Evolutionary conservation across 2,888 invertebrate species (phyloP), one percentile per base, ranked within the genome.

Genomic region (Lycophotia porphyrea): DNA sequence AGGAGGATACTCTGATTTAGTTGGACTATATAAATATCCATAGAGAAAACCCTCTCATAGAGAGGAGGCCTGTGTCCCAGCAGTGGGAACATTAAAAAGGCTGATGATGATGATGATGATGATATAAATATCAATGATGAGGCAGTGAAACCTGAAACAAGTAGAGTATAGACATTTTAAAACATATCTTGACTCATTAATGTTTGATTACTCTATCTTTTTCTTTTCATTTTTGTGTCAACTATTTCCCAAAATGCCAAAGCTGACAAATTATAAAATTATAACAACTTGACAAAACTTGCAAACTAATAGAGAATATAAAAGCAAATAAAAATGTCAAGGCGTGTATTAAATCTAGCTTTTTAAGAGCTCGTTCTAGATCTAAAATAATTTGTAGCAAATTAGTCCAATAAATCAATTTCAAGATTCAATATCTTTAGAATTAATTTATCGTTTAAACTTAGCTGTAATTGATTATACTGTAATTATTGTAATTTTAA

Each of bases 371-470:
- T 52, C 67, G 63, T 71, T 71, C 68, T 73, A 63, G 65, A 49
- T 63, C 34, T 64, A 55, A 36, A 68, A 78, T 74, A 75, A 76
- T 84, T 78, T 72, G 70, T 71, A 60, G 44, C 44, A 70, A 78
- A 84, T 76, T n/a, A 66, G 61, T 71, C 13, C n/a, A 63, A 82
- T 85, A 85, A 85, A 84, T 84, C 72, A 82, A 67, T 68, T 66
- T 68, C 64, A 70, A 24, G 31, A 63, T 58, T 76, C 52, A 63
- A 82, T 78, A 71, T 79, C 71, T 78, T 74, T 68, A 72, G 66
- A 82, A 82, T 82, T 79, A 77, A 74, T 85, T 82, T 74, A 75
- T 78, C 39, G 60, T 67, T 77, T 60, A 34, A 27, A 68, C 31
- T 70, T 76, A 66, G 71, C 76, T 60, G 76, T 83, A 77, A 76